Conservation (phyloP, 2,113 vertebrate genomes). For the Oncorhynchus clarkii region DNA sequence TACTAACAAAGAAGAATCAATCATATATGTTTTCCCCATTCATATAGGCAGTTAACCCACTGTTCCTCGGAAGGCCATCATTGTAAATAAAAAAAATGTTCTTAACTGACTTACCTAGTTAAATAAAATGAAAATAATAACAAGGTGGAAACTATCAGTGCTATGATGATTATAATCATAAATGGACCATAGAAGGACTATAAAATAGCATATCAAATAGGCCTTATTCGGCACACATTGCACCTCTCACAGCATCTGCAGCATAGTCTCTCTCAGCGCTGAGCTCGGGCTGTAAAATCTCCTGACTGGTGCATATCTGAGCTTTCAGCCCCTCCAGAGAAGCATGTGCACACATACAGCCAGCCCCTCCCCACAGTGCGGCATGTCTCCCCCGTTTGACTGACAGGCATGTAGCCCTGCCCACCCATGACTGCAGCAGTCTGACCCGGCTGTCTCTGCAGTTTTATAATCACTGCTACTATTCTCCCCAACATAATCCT, state of each 20-base stretch:
- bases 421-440: slow-evolving; percentile 65
- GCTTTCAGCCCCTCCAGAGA: slow-evolving; percentile 29
- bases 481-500: slow-evolving; percentile 33
- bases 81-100: no score
- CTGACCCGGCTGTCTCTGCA: slow-evolving; percentile 51
- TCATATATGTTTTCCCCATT: background rate
- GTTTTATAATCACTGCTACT: slow-evolving; percentile 52
- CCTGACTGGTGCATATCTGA: slow-evolving; percentile 37
- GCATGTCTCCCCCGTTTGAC: slow-evolving; percentile 51
- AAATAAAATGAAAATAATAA: background rate
- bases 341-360: slow-evolving; percentile 45
- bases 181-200: background rate
- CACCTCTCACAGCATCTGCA: slow-evolving; percentile 17
- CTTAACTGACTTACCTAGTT: no score
- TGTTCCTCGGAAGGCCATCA: no score
- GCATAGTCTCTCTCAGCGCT: slow-evolving; percentile 12
- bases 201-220: no score
- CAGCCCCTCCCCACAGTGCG: slow-evolving; percentile 55
- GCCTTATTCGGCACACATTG: slow-evolving; percentile 24
- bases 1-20: background rate
- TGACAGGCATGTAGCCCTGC: slow-evolving; percentile 52
- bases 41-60: no score
- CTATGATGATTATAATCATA: background rate
- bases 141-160: background rate
- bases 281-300: slow-evolving; percentile 27